phyloP scores from a whole-genome alignment of 2,113 vertebrate species.

The Crotophaga sulcirostris region DNA sequence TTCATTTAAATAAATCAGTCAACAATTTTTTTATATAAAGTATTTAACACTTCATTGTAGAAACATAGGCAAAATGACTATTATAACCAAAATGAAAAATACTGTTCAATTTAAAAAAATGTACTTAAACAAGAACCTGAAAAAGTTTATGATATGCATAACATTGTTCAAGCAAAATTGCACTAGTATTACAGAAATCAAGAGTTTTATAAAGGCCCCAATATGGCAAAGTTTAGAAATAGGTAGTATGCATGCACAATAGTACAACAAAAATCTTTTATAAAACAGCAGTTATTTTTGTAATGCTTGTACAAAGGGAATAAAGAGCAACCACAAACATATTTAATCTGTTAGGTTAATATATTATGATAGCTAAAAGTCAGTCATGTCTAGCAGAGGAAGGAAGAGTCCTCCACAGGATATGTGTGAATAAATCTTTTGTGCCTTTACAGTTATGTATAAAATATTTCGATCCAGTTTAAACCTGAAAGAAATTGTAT shows the following conservation, averaged over 20 bases:
- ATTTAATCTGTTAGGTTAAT: constrained; percentile 84
- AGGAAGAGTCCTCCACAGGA: constrained; percentile 70
- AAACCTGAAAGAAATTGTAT: constrained; percentile 73
- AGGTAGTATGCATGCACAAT: constrained; percentile 87
- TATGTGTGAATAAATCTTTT: constrained; percentile 76
- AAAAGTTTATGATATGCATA: constrained; percentile 82
- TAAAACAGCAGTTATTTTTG: constrained; percentile 82
- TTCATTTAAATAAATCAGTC: constrained; percentile 83
- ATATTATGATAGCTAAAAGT: constrained; percentile 81
- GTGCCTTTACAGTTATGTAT: constrained; percentile 84
- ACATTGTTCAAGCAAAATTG: constrained; percentile 83
- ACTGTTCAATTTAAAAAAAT: constrained; percentile 81
- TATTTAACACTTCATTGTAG: constrained; percentile 83
- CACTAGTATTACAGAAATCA: constrained; percentile 85
- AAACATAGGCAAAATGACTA: constrained; percentile 83
- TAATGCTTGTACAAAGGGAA: constrained; percentile 85
- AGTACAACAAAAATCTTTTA: constrained; percentile 84
- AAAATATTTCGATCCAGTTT: constrained; percentile 75
- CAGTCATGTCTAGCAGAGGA: constrained; percentile 78
- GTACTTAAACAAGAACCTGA: constrained; percentile 82
- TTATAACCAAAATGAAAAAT: constrained; percentile 83
- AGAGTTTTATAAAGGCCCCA: constrained; percentile 84
- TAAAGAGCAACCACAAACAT: constrained; percentile 84
- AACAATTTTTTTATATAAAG: constrained; percentile 77
- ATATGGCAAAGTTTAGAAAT: constrained; percentile 87